phyloP scores from a whole-genome alignment of 2,888 invertebrate species.

The Eupeodes luniger region DNA sequence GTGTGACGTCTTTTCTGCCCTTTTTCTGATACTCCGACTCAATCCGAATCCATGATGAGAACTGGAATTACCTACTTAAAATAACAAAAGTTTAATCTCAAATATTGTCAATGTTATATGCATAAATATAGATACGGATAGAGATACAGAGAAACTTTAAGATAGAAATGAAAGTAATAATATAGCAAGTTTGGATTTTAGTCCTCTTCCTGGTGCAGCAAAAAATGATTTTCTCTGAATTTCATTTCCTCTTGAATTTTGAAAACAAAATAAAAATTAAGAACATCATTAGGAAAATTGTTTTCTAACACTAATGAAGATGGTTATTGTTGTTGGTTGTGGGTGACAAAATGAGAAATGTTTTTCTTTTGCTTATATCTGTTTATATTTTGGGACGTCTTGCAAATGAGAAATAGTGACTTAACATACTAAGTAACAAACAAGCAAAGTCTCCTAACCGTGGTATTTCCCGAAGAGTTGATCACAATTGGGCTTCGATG shows the following conservation, averaged over 20 bases:
- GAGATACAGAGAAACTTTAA: background rate
- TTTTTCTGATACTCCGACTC: background rate
- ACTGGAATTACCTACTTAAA: slow-evolving; percentile 48
- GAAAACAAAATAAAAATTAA: slow-evolving; percentile 18
- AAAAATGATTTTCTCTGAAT: background rate
- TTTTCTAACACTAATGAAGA: slow-evolving; percentile 1
- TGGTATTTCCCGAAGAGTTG: too few species aligned
- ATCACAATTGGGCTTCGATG: too few species aligned
- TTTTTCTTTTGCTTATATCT: background rate
- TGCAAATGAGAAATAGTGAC: too few species aligned
- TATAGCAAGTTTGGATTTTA: background rate
- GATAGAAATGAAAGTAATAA: background rate
- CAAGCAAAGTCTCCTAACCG: too few species aligned
- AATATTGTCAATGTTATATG: background rate
- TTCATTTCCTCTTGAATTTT: slow-evolving; percentile 9
- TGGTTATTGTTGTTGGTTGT: background rate
- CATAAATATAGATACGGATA: background rate
- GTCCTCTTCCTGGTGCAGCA: background rate
- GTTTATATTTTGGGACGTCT: too few species aligned
- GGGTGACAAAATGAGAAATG: slow-evolving; percentile 1
- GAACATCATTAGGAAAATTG: slow-evolving; percentile 21
- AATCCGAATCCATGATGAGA: slow-evolving; percentile 20
- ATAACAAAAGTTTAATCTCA: slow-evolving; percentile 48
- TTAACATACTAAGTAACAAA: too few species aligned
- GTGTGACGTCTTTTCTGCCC: slow-evolving; percentile 33